Percentiles rank a stretch among this genome's conserved stretches.
phyloP scores from a whole-genome alignment of 1,140 invertebrate genomes.

The Pachypeltis micranthus region DNA sequence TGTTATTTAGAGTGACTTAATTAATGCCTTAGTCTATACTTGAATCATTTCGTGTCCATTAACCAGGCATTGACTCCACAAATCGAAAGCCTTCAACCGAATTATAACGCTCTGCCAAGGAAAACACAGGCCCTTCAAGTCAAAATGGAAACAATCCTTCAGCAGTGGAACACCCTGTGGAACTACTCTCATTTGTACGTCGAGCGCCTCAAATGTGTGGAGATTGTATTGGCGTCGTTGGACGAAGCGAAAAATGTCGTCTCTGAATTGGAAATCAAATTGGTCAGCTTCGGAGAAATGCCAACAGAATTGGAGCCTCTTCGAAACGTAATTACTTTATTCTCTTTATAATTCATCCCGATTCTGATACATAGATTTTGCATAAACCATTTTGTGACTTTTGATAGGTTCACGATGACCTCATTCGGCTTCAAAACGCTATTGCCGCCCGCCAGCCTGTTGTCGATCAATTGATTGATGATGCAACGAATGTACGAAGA shows the following conservation, averaged over 20 bases:
- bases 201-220: slow-evolving; percentile 80
- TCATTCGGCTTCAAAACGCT: slow-evolving; percentile 65
- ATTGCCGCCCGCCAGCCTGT: slow-evolving; percentile 72
- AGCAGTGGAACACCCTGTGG: slow-evolving; percentile 86
- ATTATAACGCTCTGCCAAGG: slow-evolving; percentile 64
- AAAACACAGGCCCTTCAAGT: slow-evolving; percentile 85
- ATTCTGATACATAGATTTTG: too few relatives aligned
- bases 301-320: slow-evolving; percentile 68
- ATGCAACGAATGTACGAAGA: slow-evolving; percentile 71
- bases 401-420: slow-evolving; percentile 51
- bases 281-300: slow-evolving; percentile 70
- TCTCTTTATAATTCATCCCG: neutral
- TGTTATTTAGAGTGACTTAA: too few relatives aligned
- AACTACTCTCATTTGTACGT: slow-evolving; percentile 74
- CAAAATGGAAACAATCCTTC: slow-evolving; percentile 71
- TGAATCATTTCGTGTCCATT: too few relatives aligned
- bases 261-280: slow-evolving; percentile 80
- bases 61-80: slow-evolving; percentile 55
- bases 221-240: slow-evolving; percentile 74
- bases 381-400: slow-evolving; percentile 5
- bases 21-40: too few relatives aligned
- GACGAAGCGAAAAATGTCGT: slow-evolving; percentile 82
- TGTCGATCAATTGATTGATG: slow-evolving; percentile 82
- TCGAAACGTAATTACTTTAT: slow-evolving; percentile 40
- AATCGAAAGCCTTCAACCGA: slow-evolving; percentile 68